These are phyloP conservation scores for Plagiodera versicolora DNA, from an alignment of 2,888 invertebrate genomes.

Conservation along the genomic window DNA sequence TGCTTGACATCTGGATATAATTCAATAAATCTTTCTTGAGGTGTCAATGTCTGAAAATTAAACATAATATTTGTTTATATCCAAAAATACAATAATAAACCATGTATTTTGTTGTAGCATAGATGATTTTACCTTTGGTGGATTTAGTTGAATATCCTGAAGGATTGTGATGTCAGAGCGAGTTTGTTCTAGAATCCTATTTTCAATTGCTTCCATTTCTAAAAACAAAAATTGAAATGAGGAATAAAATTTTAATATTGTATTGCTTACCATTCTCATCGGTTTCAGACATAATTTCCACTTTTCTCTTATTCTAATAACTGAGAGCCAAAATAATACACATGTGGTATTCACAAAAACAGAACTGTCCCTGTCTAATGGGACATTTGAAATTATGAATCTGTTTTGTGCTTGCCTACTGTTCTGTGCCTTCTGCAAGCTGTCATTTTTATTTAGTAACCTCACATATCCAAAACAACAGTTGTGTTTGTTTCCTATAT, in stretches of 20 bases:
- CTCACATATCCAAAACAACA: too few relatives aligned
- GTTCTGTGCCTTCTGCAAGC: too few relatives aligned
- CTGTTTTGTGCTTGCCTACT: too few relatives aligned
- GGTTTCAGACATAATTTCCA: background rate
- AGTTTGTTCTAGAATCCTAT: conserved; percentile 2
- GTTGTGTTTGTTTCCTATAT: too few relatives aligned
- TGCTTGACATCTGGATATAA: background rate
- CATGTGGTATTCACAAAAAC: too few relatives aligned
- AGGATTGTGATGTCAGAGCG: background rate
- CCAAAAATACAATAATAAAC: too few relatives aligned
- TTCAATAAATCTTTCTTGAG: conserved; percentile 3
- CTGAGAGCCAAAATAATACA: too few relatives aligned
- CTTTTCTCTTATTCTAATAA: too few relatives aligned
- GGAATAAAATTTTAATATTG: background rate
- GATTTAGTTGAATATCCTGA: conserved; percentile 7
- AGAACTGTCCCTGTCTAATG: too few relatives aligned
- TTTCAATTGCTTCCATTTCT: conserved; percentile 13
- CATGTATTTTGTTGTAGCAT: too few relatives aligned
- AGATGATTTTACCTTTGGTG: conserved; percentile 11
- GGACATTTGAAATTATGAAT: too few relatives aligned
- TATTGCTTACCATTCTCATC: background rate
- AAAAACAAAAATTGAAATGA: background rate
- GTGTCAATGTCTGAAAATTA: conserved; percentile 10
- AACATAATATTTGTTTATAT: background rate
- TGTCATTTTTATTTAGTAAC: too few relatives aligned